Evolutionary conservation across 2,888 invertebrate genomes (phyloP).

Genomic region (Cephus sareptanus): DNA sequence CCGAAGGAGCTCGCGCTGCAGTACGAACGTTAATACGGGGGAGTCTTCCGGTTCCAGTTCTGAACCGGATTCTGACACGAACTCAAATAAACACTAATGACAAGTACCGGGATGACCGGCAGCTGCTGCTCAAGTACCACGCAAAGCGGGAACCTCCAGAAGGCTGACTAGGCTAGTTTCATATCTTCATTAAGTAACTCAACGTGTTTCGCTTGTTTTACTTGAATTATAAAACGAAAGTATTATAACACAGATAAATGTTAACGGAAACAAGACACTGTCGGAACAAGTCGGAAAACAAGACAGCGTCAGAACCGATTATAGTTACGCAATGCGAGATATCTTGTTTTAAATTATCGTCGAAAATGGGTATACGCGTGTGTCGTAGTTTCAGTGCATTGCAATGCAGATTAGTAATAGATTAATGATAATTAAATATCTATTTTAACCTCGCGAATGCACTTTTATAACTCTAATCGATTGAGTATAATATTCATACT

Average conservation of each 20-base stretch:
- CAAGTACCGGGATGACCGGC: constrained; percentile 55
- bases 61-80: constrained; percentile 62
- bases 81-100: constrained; percentile 54
- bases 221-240: constrained; percentile 22
- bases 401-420: not conserved
- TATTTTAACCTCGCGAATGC: not conserved
- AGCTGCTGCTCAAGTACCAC: constrained; percentile 64
- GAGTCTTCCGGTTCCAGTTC: constrained; percentile 63
- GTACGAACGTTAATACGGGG: constrained; percentile 59
- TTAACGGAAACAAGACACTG: not conserved
- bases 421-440: not conserved
- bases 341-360: not conserved
- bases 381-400: not conserved
- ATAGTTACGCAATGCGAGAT: not conserved
- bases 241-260: constrained; percentile 7
- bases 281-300: not conserved
- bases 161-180: constrained; percentile 64
- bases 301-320: not conserved
- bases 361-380: not conserved
- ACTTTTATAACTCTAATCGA: not conserved
- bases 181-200: constrained; percentile 28
- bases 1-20: constrained; percentile 61
- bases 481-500: not conserved
- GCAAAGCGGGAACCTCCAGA: constrained; percentile 63
- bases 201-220: constrained; percentile 41